phyloP scores from a whole-genome alignment of 2,888 invertebrate species.

The Coenonympha arcania region DNA sequence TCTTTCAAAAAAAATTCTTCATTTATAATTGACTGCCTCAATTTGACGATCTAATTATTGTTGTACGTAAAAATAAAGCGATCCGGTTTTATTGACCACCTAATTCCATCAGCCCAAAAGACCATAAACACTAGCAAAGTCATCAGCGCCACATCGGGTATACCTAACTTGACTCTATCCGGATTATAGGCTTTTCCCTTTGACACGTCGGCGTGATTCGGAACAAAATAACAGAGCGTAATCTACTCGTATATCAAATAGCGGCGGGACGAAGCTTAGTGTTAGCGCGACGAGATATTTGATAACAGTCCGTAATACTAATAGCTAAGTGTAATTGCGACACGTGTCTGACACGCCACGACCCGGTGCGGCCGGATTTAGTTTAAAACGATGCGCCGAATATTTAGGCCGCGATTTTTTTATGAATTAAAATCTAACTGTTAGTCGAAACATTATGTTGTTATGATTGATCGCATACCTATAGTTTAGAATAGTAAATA shows the following conservation, averaged over 20 bases:
- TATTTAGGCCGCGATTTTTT: neutral
- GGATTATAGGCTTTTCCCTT: constrained; percentile 26
- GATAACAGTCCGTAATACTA: constrained; percentile 23
- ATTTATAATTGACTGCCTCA: no score
- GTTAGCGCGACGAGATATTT: constrained; percentile 22
- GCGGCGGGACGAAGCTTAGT: constrained; percentile 20
- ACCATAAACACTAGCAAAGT: constrained; percentile 14
- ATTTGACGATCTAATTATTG: no score
- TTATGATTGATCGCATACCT: no score
- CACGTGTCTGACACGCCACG: constrained; percentile 15
- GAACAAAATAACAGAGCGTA: constrained; percentile 23
- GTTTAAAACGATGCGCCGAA: neutral
- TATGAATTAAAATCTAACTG: neutral
- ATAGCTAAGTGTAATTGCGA: constrained; percentile 22
- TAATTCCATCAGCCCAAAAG: no score
- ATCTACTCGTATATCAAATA: constrained; percentile 25
- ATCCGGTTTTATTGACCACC: no score
- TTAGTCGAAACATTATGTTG: no score
- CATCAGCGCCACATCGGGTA: constrained; percentile 15
- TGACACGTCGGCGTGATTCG: constrained; percentile 20
- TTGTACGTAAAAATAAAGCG: no score
- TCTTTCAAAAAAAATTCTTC: no score
- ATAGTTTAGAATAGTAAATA: no score
- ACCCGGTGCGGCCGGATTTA: constrained; percentile 6
- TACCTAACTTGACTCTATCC: constrained; percentile 6